A percentile compares a stretch with the other conserved stretches of the same genome.
Conservation (phyloP, 2,888 invertebrate genomes). For the Terebella lapidaria region DNA sequence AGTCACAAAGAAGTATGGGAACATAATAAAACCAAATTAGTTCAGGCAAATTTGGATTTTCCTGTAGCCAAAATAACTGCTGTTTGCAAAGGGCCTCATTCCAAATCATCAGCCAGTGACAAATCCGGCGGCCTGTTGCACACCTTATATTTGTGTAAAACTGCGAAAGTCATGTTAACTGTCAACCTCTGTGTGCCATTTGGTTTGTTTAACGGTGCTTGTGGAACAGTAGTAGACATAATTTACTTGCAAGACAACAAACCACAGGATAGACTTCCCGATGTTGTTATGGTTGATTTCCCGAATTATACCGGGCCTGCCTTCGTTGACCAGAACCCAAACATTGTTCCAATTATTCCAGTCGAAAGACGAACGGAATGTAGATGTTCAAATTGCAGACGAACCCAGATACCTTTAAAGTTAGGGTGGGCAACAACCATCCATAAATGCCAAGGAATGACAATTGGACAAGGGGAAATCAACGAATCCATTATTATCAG, state of each 20-base stretch:
- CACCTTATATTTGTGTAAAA: background rate
- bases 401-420: background rate
- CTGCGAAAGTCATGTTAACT: background rate
- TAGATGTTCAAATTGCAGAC: background rate
- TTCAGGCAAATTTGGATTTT: background rate
- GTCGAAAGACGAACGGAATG: background rate
- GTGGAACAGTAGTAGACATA: background rate
- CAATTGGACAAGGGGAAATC: conserved; percentile 3
- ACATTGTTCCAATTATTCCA: background rate
- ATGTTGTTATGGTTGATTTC: conserved; percentile 1
- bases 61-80: background rate
- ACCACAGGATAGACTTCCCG: background rate
- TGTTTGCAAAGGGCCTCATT: background rate
- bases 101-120: background rate
- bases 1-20: background rate
- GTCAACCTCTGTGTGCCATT: background rate
- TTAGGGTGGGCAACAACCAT: conserved; percentile 6
- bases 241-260: background rate
- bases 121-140: background rate
- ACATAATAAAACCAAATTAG: background rate
- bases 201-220: background rate
- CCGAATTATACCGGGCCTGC: conserved; percentile 1
- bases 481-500: conserved; percentile 8
- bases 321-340: background rate
- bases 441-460: conserved; percentile 7